phyloP scores from a whole-genome alignment of 1,140 invertebrate genomes.

The Polyergus mexicanus region DNA sequence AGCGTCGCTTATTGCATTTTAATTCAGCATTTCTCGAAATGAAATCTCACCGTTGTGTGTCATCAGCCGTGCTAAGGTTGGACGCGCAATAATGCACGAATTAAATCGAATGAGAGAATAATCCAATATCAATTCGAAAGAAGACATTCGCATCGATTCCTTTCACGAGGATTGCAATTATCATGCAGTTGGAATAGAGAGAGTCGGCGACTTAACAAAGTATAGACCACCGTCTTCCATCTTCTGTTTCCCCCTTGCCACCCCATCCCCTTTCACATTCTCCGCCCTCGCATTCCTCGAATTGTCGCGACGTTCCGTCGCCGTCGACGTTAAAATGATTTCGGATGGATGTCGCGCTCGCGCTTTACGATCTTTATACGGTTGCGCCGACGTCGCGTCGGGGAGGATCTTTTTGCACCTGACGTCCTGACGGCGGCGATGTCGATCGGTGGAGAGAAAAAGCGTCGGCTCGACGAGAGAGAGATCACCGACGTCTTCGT shows the following conservation, averaged over 20 bases:
- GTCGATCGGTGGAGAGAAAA: constrained; percentile 13
- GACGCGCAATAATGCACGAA: neutral
- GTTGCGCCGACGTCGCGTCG: neutral
- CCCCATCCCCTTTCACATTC: neutral
- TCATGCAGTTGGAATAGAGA: constrained; percentile 13
- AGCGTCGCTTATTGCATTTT: neutral
- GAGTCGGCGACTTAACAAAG: constrained; percentile 29
- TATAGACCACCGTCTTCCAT: neutral
- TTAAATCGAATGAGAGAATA: constrained; percentile 24
- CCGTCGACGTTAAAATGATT: constrained; percentile 28
- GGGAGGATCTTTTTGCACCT: neutral
- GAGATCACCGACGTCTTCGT: constrained; percentile 42
- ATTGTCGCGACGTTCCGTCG: constrained; percentile 18
- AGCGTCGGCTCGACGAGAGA: constrained; percentile 6
- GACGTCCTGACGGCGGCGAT: neutral
- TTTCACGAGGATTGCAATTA: constrained; percentile 15
- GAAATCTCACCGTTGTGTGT: neutral
- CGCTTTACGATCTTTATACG: neutral
- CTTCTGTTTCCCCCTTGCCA: too few relatives aligned
- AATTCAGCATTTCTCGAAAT: neutral
- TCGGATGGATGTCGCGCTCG: constrained; percentile 8
- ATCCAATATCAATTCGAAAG: constrained; percentile 23
- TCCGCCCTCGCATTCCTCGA: neutral
- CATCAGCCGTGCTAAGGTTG: neutral
- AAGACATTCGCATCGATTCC: constrained; percentile 2